Evolutionary conservation across 2,888 invertebrate species (phyloP).

Genomic region (Dicyrtoma fusca): DNA sequence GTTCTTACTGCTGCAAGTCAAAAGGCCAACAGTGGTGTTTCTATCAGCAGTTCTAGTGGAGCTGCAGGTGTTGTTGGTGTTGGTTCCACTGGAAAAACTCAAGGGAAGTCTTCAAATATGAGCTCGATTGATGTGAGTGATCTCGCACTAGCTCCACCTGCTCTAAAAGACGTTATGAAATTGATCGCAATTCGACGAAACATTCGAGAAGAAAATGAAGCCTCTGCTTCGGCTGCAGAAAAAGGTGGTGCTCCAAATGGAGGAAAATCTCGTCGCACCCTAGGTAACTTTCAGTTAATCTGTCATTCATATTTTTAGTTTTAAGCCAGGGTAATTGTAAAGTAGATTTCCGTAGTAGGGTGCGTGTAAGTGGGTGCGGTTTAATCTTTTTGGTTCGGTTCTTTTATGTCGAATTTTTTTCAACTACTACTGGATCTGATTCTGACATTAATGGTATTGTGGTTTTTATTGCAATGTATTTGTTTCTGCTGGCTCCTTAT

Average conservation of each 20-base stretch:
- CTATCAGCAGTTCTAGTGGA: constrained; percentile 32
- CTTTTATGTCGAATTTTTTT: not conserved
- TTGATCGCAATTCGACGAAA: constrained; percentile 53
- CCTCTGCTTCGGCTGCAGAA: constrained; percentile 35
- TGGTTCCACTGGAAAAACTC: constrained; percentile 17
- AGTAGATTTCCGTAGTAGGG: no score
- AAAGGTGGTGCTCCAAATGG: constrained; percentile 15
- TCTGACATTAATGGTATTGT: constrained; percentile 1
- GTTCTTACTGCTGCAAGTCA: constrained; percentile 54
- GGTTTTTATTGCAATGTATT: not conserved
- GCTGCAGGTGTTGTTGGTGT: not conserved
- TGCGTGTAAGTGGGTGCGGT: constrained; percentile 10
- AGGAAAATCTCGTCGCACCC: constrained; percentile 48
- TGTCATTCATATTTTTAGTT: no score
- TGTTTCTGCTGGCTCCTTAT: not conserved
- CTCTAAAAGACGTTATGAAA: constrained; percentile 55
- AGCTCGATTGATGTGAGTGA: constrained; percentile 46
- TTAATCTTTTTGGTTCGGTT: not conserved
- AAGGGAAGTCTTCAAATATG: constrained; percentile 46
- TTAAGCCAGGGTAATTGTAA: not conserved
- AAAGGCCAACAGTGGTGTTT: constrained; percentile 35
- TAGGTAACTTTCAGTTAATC: no score
- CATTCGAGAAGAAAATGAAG: constrained; percentile 52
- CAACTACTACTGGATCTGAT: not conserved
- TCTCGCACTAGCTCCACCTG: constrained; percentile 46